Base-by-base conservation (phyloP, 2,113 vertebrate species). In the Ancistrus triradiatus region DNA sequence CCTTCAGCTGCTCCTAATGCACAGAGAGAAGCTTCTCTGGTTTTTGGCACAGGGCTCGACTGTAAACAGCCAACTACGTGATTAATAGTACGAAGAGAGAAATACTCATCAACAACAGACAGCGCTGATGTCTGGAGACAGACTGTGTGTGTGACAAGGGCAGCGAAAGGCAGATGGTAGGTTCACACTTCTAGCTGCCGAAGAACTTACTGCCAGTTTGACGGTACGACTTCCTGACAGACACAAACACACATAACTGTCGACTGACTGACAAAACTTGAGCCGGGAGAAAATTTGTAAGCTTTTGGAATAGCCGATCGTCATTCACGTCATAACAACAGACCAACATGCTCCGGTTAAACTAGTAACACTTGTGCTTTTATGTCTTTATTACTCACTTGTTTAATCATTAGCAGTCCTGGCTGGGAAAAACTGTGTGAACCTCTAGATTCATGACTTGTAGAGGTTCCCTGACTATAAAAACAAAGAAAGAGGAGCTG, bases 1-100 rank as follows among this genome's bases (percentile, higher is more conserved):
- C 37, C 46, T 62, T 62, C 19, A 49, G 27, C 57, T 59, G 47
- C 43, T 51, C 15, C 15, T 51, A 44, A 52, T 42, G 53, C 24
- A 43, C 22, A 0, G 38, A 63, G 11, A 28, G 35, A 63, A n/a
- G n/a, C n/a, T 27, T n/a, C 15, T 10, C 19, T 42, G 50, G 42
- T 13, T 56, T 44, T 14, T 38, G 51, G 52, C 38, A 18, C 31
- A 17, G 8, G 33, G 6, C 28, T 43, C 6, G 24, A 61, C 37
- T 55, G 28, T 38, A 46, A 61, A 61, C 49, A 61, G 40, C 28
- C 8, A 24, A 47, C 38, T 55, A 49, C 8, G 6, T 55, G 62
- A 65, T 65, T 65, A 65, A 65, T 65, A 47, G 42, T 19, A 56
- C 1, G 19, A 65, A 19, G 28, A 65, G 27, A 65, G 63, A 65